Evolutionary conservation across 1,140 invertebrate species (phyloP), one percentile per base, ranked within the genome.

Genomic region (Apis cerana): DNA sequence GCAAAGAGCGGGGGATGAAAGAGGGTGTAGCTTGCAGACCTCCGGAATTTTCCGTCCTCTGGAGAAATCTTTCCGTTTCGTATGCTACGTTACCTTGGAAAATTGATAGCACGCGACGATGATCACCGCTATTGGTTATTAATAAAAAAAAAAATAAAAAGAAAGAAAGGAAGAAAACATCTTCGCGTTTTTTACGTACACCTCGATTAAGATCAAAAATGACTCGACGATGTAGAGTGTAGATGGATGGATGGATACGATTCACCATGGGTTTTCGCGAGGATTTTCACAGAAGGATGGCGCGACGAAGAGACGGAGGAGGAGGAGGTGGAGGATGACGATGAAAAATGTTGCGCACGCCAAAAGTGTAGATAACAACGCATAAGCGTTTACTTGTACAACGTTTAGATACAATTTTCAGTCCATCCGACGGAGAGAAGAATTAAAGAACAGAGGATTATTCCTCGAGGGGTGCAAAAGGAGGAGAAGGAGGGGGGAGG

Each of bases 401-500:
- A 80, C 71, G 69, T 88, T 86, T 76, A 84, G 74, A 74, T 81
- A 85, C 68, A 75, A 89, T 89, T 87, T 86, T 84, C 71, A 82
- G 77, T 82, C 72, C 83, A 89, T 90, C 89, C 87, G 89, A 88
- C 83, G 83, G 82, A 65, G 82, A 65, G 78, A 87, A 88, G 88
- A 93, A 91, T 92, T 91, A 89, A 89, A 89, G 89, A 91, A 91
- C 88, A 87, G 89, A 90, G 90, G 91, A 92, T 91, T 92, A 91
- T 92, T 91, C 88, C 89, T 91, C 50, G 75, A 67, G 89, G 74
- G 79, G 65, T 68, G 85, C 52, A 68, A 76, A 82, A 59, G 68
- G 83, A 81, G 77, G 64, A 58, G 86, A 62, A 81, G 83, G 79
- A 84, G 88, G 78, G 85, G 68, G 76, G 85, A 61, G 62, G 81